phyloP scores from a whole-genome alignment of 1,140 invertebrate genomes.

The Halictus rubicundus region DNA sequence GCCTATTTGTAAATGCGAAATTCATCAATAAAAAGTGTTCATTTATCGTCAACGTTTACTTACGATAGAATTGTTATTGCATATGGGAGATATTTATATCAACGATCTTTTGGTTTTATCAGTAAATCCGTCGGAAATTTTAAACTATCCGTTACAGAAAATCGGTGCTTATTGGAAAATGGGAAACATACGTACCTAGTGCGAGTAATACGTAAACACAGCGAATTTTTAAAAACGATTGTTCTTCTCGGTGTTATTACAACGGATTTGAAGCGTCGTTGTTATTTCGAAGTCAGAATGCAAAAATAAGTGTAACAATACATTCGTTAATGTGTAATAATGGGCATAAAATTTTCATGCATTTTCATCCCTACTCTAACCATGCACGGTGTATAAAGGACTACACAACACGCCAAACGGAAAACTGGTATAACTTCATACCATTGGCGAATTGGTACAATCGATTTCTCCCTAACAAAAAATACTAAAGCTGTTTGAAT shows the following conservation, averaged over 20 bases:
- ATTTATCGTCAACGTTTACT: background rate
- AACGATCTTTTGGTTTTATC: background rate
- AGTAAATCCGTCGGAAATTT: background rate
- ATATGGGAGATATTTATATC: background rate
- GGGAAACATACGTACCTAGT: conserved; percentile 21
- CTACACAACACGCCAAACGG: conserved; percentile 2
- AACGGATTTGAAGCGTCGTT: background rate
- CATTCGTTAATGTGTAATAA: conserved; percentile 16
- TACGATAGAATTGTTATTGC: background rate
- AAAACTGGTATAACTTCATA: conserved; percentile 17
- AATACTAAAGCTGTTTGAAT: background rate
- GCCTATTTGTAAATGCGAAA: background rate
- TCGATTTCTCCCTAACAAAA: conserved; percentile 24
- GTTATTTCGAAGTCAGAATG: background rate
- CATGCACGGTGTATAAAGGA: background rate
- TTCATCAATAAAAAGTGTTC: conserved; percentile 2
- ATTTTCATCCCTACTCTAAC: conserved; percentile 39
- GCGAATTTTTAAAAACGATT: background rate
- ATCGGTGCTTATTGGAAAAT: background rate
- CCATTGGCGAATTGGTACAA: conserved; percentile 4
- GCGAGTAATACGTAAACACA: background rate
- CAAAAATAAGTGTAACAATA: background rate
- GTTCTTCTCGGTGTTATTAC: background rate
- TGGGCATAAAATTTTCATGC: conserved; percentile 12
- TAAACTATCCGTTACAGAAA: background rate